Evolutionary conservation across 2,113 vertebrate genomes (phyloP).

Genomic region (Apteryx owenii): DNA sequence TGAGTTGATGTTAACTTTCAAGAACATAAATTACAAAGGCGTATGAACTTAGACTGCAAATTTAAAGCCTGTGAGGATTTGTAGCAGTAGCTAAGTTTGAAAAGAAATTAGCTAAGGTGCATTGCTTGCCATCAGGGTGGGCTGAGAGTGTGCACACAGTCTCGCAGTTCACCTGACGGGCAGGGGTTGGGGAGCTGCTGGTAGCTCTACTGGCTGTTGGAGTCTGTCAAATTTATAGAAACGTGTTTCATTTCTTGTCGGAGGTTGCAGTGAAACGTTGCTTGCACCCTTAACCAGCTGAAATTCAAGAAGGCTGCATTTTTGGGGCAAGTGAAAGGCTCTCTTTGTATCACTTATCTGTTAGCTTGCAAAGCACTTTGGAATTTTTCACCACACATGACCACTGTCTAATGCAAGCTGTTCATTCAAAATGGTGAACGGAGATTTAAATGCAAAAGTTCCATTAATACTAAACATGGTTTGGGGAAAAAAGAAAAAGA

Average conservation of each 20-base stretch:
- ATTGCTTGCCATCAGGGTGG: not conserved
- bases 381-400: fast-evolving
- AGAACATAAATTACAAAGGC: not conserved
- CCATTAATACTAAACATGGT: not conserved
- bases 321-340: not conserved
- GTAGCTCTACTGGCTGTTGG: not conserved
- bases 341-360: not conserved
- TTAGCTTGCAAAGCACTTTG: not conserved
- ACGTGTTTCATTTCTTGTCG: not conserved
- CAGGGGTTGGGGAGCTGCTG: not conserved
- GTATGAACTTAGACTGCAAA: not conserved
- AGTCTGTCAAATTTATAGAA: not conserved
- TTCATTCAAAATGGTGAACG: not conserved
- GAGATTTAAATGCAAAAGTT: not conserved
- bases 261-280: not conserved
- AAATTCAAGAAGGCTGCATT: not conserved
- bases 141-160: fast-evolving
- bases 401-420: fast-evolving
- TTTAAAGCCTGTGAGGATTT: not conserved
- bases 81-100: not conserved
- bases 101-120: not conserved
- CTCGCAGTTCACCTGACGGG: not conserved
- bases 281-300: not conserved
- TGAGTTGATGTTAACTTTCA: not conserved
- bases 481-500: not conserved